These are phyloP conservation scores for Cydia pomonella DNA, from an alignment of 1,140 invertebrate genomes.

Conservation along the genomic window DNA sequence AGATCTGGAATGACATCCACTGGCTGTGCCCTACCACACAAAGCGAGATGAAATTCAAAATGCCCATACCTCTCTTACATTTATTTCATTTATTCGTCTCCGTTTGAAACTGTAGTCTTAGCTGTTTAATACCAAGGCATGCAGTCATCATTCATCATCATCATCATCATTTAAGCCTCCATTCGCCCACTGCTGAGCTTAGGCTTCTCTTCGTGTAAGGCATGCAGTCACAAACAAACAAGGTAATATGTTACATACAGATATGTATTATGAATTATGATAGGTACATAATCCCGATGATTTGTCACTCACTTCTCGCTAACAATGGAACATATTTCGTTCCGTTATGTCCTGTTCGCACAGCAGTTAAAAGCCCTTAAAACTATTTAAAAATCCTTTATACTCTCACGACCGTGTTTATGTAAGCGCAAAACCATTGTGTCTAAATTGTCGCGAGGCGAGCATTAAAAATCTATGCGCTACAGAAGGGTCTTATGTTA, in stretches of 20 bases:
- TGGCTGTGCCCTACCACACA: too few relatives aligned
- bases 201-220: too few relatives aligned
- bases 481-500: background rate
- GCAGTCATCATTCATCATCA: too few relatives aligned
- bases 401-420: constrained; percentile 1
- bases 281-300: background rate
- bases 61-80: too few relatives aligned
- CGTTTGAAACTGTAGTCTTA: background rate
- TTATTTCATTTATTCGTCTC: background rate
- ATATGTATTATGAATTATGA: background rate
- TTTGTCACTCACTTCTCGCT: background rate
- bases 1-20: too few relatives aligned
- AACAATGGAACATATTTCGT: constrained; percentile 16
- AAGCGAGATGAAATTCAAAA: too few relatives aligned
- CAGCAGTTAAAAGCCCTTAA: background rate
- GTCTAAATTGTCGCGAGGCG: constrained; percentile 11
- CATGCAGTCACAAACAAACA: constrained; percentile 6
- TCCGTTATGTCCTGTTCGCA: background rate
- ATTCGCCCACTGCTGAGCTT: too few relatives aligned
- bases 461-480: background rate
- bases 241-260: background rate
- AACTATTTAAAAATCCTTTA: constrained; percentile 15
- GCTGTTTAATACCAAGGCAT: background rate
- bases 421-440: constrained; percentile 13
- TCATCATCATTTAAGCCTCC: too few relatives aligned